These are phyloP conservation scores for Hydropotes inermis DNA, from an alignment of 2,113 vertebrate genomes.

Conservation along the genomic window DNA sequence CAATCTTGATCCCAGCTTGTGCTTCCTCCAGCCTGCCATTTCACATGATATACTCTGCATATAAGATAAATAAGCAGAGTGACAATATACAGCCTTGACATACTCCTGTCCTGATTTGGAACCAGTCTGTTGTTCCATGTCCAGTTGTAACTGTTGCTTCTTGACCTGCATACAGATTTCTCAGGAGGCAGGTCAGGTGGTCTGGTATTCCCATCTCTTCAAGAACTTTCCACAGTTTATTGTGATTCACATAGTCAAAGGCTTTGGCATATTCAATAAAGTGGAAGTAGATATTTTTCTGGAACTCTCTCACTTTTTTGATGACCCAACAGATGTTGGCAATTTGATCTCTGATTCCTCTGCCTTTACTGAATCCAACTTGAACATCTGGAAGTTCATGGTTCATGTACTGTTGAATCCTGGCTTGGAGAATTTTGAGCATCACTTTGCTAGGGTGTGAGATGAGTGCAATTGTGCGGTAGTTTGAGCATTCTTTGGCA, in stretches of 20 bases:
- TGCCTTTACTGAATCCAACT: neutral
- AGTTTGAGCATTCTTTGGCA: neutral
- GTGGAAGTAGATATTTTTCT: neutral
- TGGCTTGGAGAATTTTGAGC: neutral
- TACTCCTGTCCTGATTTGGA: neutral
- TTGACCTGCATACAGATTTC: neutral
- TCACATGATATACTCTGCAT: neutral
- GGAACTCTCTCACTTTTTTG: neutral
- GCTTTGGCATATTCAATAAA: neutral
- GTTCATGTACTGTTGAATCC: neutral
- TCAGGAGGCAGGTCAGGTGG: neutral
- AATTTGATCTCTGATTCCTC: neutral
- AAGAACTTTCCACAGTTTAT: neutral
- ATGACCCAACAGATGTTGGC: neutral
- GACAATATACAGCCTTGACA: neutral
- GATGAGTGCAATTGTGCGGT: neutral
- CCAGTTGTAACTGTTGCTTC: neutral
- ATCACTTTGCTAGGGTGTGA: neutral
- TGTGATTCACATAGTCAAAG: neutral
- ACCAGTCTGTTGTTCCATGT: neutral
- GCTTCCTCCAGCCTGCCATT: neutral
- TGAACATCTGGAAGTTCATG: neutral
- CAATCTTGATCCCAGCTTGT: neutral
- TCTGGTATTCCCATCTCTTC: neutral
- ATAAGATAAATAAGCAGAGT: neutral